Evolutionary conservation across 2,113 vertebrate genomes (phyloP).

Genomic region (Chauna torquata): DNA sequence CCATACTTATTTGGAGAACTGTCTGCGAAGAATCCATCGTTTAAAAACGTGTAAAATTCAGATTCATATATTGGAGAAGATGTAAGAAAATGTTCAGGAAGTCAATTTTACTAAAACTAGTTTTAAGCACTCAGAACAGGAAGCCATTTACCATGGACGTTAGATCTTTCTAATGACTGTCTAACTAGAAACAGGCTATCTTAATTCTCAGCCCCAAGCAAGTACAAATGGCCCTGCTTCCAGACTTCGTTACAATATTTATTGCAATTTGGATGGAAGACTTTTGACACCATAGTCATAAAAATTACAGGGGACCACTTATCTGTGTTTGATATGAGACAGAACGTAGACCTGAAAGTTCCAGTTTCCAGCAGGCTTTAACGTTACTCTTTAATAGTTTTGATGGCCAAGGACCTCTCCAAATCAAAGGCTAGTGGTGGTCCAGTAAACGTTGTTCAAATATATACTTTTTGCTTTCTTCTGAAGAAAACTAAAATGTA

Average conservation of each 20-base stretch:
- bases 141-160: slow-evolving; percentile 94
- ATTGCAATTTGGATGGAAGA: slow-evolving; percentile 90
- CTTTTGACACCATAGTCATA: slow-evolving; percentile 93
- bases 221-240: slow-evolving; percentile 89
- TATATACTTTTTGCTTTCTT: not conserved
- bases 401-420: slow-evolving; percentile 41
- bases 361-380: slow-evolving; percentile 61
- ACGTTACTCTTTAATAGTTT: slow-evolving; percentile 68
- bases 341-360: slow-evolving; percentile 76
- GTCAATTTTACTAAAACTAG: slow-evolving; percentile 92
- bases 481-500: not conserved
- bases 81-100: slow-evolving; percentile 94
- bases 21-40: not conserved
- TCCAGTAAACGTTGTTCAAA: slow-evolving; percentile 35
- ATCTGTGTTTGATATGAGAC: slow-evolving; percentile 77
- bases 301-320: slow-evolving; percentile 89
- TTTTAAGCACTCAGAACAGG: slow-evolving; percentile 97
- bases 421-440: slow-evolving; percentile 55
- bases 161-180: slow-evolving; percentile 99
- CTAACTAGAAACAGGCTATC: slow-evolving; percentile 97
- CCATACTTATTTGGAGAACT: not conserved
- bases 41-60: not conserved
- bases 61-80: slow-evolving; percentile 53
- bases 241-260: slow-evolving; percentile 95
- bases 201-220: slow-evolving; percentile 92